These are phyloP conservation scores for Phrynocephalus versicolor DNA, from an alignment of 2,113 vertebrate species.

Conservation along the genomic window DNA sequence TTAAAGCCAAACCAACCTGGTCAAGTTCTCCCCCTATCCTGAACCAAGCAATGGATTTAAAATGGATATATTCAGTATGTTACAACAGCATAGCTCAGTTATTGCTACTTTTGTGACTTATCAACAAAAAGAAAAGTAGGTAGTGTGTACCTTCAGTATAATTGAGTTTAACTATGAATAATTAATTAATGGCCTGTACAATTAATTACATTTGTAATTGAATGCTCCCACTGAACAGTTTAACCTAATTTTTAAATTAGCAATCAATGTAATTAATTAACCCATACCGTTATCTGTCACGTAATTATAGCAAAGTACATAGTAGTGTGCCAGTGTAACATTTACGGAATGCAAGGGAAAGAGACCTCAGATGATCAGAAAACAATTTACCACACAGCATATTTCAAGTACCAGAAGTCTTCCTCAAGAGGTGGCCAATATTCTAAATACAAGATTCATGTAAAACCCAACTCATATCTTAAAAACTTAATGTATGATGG, in stretches of 20 bases:
- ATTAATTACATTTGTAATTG: background rate
- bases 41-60: background rate
- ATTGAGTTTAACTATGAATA: background rate
- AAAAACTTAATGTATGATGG: background rate
- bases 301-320: conserved; percentile 1
- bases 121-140: background rate
- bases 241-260: no score
- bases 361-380: background rate
- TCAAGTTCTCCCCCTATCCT: background rate
- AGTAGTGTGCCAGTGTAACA: background rate
- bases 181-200: background rate
- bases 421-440: background rate
- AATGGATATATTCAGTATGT: background rate
- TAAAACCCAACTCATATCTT: background rate
- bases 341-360: background rate
- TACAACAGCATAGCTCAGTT: background rate
- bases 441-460: background rate
- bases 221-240: background rate
- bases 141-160: background rate
- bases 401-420: background rate
- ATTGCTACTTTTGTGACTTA: background rate
- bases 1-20: background rate
- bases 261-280: background rate
- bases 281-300: background rate
- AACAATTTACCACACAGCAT: background rate